Base-by-base conservation (phyloP, 2,113 vertebrate genomes). In the Epinephelus fuscoguttatus region DNA sequence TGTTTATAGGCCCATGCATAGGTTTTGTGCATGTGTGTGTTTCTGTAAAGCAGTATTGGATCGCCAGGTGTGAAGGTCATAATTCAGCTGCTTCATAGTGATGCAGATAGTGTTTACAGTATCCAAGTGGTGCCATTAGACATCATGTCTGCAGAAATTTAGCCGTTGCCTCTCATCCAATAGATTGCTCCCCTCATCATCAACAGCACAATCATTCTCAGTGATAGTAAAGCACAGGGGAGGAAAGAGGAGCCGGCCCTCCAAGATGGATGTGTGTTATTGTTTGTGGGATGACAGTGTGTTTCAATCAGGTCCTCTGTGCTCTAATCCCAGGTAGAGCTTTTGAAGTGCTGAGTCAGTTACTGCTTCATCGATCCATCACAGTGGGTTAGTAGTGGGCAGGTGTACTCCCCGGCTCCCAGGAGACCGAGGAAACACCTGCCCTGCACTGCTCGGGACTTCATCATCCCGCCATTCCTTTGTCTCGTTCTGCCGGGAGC, bases 231-330 rank as follows among this genome's bases (percentile, higher is more conserved):
- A 86, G 80, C 80, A 76, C 90, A 85, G 84, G 89, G 88, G 91
- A 90, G 85, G 80, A 45, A 63, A 70, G 79, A 86, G 70, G 85
- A 89, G 85, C 78, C 30, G 57, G 84, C 91, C 86, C 82, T 87
- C 87, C 87, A 93, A 96, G 96, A 96, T 95, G 91, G 95, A 96
- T 95, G 95, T 84, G 94, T 96, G 94, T 96, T 97, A 96, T 93
- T 97, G 96, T 97, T 97, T 97, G 94, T 95, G 96, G 94, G 96
- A 95, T 96, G 96, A 97, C 94, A 96, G 94, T 93, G 84, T 93
- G 94, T 93, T 97, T 99, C 97, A 97, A 96, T 97, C 96, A 81
- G 95, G 93, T 94, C 95, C 95, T 95, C 94, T 92, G 91, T 89
- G 94, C 95, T 93, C 95, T 95, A 96, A 96, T 95, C 96, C 95